phyloP scores from a whole-genome alignment of 2,797 vertebrate genomes.

The Myoxocephalus aenaeus region DNA sequence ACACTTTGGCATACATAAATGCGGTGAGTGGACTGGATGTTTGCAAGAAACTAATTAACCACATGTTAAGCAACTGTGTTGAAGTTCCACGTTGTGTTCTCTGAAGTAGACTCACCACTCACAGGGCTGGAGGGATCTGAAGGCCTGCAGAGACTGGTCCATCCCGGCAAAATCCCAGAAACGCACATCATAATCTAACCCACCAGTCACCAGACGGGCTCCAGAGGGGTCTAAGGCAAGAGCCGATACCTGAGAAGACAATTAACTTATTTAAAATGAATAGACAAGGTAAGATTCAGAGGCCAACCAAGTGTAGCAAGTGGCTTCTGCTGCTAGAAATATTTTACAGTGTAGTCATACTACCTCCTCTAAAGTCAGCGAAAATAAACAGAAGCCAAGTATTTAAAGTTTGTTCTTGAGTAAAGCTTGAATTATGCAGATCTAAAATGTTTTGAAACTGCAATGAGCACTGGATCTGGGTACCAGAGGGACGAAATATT shows the following conservation, averaged over 20 bases:
- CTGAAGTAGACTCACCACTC: conserved; percentile 88
- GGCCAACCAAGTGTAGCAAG: background rate
- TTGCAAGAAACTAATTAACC: conserved; percentile 62
- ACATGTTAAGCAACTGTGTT: conserved; percentile 63
- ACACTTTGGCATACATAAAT: conserved; percentile 50
- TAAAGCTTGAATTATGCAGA: conserved; percentile 9
- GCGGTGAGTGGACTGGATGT: conserved; percentile 45
- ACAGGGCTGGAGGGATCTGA: conserved; percentile 94
- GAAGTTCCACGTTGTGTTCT: conserved; percentile 49
- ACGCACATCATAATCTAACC: conserved; percentile 93
- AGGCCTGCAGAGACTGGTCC: conserved; percentile 94
- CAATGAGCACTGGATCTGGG: conserved; percentile 27
- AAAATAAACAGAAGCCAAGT: conserved; percentile 22
- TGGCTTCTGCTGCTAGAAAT: background rate
- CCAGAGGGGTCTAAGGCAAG: conserved; percentile 95
- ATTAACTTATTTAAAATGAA: conserved; percentile 8
- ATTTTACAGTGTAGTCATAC: conserved; percentile 10
- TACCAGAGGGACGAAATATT: background rate
- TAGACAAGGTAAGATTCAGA: background rate
- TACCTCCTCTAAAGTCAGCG: background rate
- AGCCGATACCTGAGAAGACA: conserved; percentile 75
- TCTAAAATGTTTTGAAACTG: conserved; percentile 6
- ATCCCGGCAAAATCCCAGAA: conserved; percentile 99
- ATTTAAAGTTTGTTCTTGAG: conserved; percentile 18
- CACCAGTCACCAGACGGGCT: conserved; percentile 95